Conservation (phyloP, 2,888 invertebrate genomes). For the Lycophotia porphyrea region DNA sequence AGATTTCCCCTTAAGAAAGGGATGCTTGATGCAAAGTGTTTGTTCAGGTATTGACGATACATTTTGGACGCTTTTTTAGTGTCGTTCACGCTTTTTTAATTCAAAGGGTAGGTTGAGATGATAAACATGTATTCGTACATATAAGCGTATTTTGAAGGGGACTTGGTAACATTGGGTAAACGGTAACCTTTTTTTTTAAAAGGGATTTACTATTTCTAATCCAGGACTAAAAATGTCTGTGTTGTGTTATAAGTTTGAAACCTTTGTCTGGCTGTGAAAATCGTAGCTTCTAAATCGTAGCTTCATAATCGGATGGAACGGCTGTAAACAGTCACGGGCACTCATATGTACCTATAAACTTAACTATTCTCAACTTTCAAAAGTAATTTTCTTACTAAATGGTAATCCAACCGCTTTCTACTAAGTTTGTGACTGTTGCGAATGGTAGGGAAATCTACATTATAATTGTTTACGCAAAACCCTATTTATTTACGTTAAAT, state of each 20-base stretch:
- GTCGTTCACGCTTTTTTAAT: slow-evolving; percentile 54
- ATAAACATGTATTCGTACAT: slow-evolving; percentile 15
- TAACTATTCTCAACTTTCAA: background rate
- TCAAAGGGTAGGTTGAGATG: slow-evolving; percentile 23
- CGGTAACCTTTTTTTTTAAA: background rate
- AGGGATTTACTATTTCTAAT: background rate
- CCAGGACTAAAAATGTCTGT: background rate
- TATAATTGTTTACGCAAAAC: slow-evolving; percentile 14
- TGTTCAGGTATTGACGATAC: slow-evolving; percentile 61
- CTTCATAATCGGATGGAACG: background rate
- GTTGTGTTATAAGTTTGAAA: background rate
- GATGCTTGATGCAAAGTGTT: slow-evolving; percentile 61
- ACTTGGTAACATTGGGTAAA: background rate
- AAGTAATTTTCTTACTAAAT: background rate
- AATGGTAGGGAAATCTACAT: background rate
- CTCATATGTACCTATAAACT: background rate
- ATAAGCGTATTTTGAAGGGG: background rate
- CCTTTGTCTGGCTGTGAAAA: background rate
- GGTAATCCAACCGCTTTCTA: background rate
- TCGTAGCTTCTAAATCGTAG: background rate
- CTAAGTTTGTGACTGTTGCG: background rate
- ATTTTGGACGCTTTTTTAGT: slow-evolving; percentile 57
- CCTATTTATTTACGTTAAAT: slow-evolving; percentile 18
- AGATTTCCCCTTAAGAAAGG: slow-evolving; percentile 46
- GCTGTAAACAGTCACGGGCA: background rate